Base-by-base conservation (phyloP, 2,797 vertebrate genomes). In the Dryobates pubescens region DNA sequence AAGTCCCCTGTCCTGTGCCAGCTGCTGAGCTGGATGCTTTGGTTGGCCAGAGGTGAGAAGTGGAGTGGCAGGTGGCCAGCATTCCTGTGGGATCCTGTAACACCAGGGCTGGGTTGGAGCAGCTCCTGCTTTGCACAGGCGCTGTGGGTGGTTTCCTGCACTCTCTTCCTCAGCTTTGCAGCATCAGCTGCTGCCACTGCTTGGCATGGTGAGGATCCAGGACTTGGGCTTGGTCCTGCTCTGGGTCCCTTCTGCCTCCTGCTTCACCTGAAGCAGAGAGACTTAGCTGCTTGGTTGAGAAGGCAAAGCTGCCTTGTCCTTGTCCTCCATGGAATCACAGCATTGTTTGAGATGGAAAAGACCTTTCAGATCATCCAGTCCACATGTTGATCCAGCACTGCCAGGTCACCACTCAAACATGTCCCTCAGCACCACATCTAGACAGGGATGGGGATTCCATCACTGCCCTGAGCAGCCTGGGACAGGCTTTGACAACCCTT, bases 251-350 rank as follows among this genome's bases (percentile, higher is more conserved):
- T 36, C 57, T 30, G 20, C 45, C 61, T 34, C 47, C 23, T 29
- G 15, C 38, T 13, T 34, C 3, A 0, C 62, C n/a, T 4, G 1
- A 19, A 43, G 61, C 53, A 26, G 38, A 36, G 34, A 19, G 6
- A 12, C 13, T 6, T 5, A n/a, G 27, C 14, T 1, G 0, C 53
- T 29, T 1, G 0, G 24, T n/a, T 22, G 47, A 32, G 19, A 26
- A 67, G 58, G 30, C 27, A 41, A 41, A 71, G 18, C 69, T 68
- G 53, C 38, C 38, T 49, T 49, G 20, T 23, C 47, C 47, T 49
- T 49, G 22, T 23, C 47, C 47, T 12, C 47, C 20, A 23, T 22
- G 22, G 47, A 22, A 49, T 49, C 47, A 49, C 47, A 49, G 47
- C 13, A 13, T 23, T 24, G 49, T 13, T 51, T 51, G 49, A 23